Conservation (phyloP, 2,113 vertebrate species). For the Gobiocypris rarus region DNA sequence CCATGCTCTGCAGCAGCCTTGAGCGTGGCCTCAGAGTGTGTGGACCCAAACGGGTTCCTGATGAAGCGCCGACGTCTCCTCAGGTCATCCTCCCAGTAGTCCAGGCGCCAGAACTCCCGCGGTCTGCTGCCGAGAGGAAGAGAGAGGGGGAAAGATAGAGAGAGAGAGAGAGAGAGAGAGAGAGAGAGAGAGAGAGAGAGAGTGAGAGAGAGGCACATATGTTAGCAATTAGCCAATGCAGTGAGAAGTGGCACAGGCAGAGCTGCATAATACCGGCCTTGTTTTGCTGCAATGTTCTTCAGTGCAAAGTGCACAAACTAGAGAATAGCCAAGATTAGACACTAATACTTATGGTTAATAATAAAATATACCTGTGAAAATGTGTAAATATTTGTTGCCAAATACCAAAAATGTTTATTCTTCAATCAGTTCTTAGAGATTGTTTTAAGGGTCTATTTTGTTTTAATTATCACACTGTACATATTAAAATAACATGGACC, state of each 20-base stretch:
- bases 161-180: not conserved
- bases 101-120: conserved; percentile 99
- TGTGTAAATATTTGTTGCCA: not conserved
- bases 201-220: conserved; percentile 80
- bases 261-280: conserved; percentile 89
- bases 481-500: not conserved
- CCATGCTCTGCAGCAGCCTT: conserved; percentile 91
- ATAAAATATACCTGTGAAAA: not conserved
- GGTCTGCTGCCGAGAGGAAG: conserved; percentile 92
- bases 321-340: not conserved
- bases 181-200: not conserved
- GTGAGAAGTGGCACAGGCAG: conserved; percentile 86
- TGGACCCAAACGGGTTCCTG: conserved; percentile 95
- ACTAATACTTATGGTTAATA: not conserved
- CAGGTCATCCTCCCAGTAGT: conserved; percentile 99
- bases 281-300: conserved; percentile 70
- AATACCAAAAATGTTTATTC: not conserved
- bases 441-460: not conserved
- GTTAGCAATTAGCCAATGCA: conserved; percentile 97
- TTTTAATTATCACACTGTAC: not conserved
- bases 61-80: conserved; percentile 97
- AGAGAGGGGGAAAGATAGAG: not conserved
- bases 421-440: not conserved
- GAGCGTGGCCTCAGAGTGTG: conserved; percentile 95
- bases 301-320: conserved; percentile 6